Base-by-base conservation (phyloP, 2,888 invertebrate species). In the Anaspis maculata region DNA sequence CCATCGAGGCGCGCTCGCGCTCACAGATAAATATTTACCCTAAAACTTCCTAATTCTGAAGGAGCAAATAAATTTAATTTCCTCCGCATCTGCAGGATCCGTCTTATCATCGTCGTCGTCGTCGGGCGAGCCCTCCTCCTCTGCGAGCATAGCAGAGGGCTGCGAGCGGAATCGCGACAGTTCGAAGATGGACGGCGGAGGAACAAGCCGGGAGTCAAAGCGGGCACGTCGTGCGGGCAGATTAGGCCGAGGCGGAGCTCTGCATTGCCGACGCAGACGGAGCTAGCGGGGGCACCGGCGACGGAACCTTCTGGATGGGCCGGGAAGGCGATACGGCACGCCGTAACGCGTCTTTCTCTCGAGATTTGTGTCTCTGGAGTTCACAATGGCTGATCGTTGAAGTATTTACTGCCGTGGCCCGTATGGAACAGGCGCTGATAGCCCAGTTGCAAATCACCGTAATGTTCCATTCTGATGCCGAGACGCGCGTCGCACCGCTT, bases 351-450 rank as follows among this genome's bases (percentile, higher is more conserved):
- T 55, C 55, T 51, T 55, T 50, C 57, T 49, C 52, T 40, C 43
- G 56, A 63, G 64, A 64, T 62, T 64, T 62, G 64, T 62, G 60
- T 59, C 59, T 55, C 53, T 45, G 41, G 58, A 58, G 61, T 61
- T 61, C 61, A 61, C 64, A 60, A 61, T 60, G 60, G 59, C 55
- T 61, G 62, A 64, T 61, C 60, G 59, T 52, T 63, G 62, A 62
- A 59, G 61, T 62, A 64, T 64, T 63, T 63, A 62, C 57, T 56
- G 58, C 58, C 51, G 32, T 42, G 48, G 53, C 55, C 54, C 54
- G 52, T 55, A 56, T 55, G 56, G 54, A 54, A 55, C 48, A 52
- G 49, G 50, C 49, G 44, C 51, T 49, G 49, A 52, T 52, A 54
- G 52, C 49, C 46, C 50, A 54, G 57, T 58, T 59, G 58, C 59